Evolutionary conservation across 2,888 invertebrate genomes (phyloP).

Genomic region (Cryptophagus acutangulus): DNA sequence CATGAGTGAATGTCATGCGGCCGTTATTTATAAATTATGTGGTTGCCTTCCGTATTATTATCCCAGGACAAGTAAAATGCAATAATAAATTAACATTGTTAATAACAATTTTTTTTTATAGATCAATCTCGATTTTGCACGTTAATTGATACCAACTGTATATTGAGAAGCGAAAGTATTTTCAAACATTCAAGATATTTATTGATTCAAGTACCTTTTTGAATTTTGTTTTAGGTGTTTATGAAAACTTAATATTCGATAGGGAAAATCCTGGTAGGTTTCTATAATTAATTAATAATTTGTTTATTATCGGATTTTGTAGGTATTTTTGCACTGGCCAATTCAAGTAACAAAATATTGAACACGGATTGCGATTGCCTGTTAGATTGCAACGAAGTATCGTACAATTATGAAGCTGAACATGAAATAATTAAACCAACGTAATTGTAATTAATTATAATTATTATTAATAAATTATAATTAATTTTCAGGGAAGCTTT

Average conservation of each 20-base stretch:
- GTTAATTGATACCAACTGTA: slow-evolving; percentile 11
- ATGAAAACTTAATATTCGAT: too few species aligned
- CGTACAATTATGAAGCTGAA: slow-evolving; percentile 17
- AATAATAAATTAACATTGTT: background rate
- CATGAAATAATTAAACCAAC: slow-evolving; percentile 8
- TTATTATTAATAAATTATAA: background rate
- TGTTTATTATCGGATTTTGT: too few species aligned
- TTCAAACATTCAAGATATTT: too few species aligned
- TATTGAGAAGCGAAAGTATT: too few species aligned
- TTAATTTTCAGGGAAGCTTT: background rate
- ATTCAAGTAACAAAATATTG: too few species aligned
- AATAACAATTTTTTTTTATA: slow-evolving; percentile 1
- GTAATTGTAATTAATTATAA: background rate
- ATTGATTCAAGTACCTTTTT: too few species aligned
- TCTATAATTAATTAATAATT: too few species aligned
- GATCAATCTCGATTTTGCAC: slow-evolving; percentile 10
- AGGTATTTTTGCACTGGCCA: too few species aligned
- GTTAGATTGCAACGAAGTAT: slow-evolving; percentile 16
- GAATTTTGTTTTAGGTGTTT: too few species aligned
- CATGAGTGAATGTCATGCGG: slow-evolving; percentile 16
- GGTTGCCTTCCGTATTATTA: slow-evolving; percentile 17
- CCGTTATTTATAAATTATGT: slow-evolving; percentile 12
- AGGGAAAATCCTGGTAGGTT: too few species aligned
- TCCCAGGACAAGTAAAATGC: slow-evolving; percentile 9
- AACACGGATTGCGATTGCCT: slow-evolving; percentile 16